These are phyloP conservation scores for Pseudanteris insignis DNA, from an alignment of 2,888 invertebrate genomes.

Conservation along the genomic window DNA sequence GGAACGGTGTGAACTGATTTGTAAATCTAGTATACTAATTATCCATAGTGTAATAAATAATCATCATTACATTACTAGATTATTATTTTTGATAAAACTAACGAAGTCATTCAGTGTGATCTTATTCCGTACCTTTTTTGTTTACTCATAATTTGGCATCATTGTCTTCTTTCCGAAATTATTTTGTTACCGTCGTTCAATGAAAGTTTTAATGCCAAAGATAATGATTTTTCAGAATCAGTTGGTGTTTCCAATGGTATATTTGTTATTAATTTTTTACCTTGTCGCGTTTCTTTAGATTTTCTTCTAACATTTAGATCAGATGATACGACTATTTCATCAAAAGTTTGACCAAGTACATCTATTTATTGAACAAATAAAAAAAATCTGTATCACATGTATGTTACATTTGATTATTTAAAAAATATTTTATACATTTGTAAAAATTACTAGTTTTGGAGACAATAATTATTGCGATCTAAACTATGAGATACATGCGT, in stretches of 20 bases:
- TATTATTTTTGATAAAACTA: no score
- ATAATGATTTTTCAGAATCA: constrained; percentile 56
- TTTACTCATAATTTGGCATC: constrained; percentile 51
- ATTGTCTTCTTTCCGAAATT: constrained; percentile 54
- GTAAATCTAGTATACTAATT: no score
- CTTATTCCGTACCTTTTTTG: constrained; percentile 56
- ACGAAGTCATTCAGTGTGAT: no score
- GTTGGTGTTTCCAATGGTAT: constrained; percentile 60
- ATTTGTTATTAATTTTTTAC: constrained; percentile 61
- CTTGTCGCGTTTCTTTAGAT: constrained; percentile 64
- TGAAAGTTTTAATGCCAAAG: constrained; percentile 56
- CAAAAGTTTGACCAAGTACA: constrained; percentile 63
- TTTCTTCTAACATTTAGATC: constrained; percentile 61
- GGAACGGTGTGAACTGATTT: no score
- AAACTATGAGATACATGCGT: no score
- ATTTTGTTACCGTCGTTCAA: constrained; percentile 58
- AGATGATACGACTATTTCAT: constrained; percentile 67
- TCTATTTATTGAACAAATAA: constrained; percentile 40
- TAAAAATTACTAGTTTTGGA: no score
- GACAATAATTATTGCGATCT: no score
- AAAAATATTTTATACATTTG: not conserved
- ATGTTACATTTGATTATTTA: not conserved
- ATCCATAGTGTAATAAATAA: no score
- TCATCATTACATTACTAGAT: no score
- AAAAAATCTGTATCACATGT: not conserved